Percentiles rank a stretch among this genome's conserved stretches.
These are phyloP conservation scores for Pyrrhosoma nymphula DNA, from an alignment of 2,888 invertebrate genomes.

Conservation along the genomic window DNA sequence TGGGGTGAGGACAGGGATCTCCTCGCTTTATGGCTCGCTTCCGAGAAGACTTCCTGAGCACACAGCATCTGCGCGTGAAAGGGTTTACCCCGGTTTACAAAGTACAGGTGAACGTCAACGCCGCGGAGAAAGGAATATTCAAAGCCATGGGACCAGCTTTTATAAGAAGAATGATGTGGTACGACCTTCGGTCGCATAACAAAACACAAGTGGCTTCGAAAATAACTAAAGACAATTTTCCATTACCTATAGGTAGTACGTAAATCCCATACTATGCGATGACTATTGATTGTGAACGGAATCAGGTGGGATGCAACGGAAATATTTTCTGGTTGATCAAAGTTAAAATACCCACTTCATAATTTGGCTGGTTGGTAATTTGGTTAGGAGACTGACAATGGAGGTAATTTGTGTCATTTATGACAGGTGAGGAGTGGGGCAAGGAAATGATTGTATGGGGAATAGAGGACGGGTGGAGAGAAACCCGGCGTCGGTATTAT, in stretches of 20 bases:
- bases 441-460: too few species aligned
- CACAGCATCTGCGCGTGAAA: background rate
- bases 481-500: too few species aligned
- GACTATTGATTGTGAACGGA: background rate
- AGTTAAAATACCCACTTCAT: too few species aligned
- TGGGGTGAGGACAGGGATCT: background rate
- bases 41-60: background rate
- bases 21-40: background rate
- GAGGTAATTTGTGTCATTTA: too few species aligned
- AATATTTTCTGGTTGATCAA: too few species aligned
- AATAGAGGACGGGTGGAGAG: too few species aligned
- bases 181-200: background rate
- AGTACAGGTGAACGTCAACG: background rate
- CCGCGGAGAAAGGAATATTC: too few species aligned
- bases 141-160: too few species aligned
- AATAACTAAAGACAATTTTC: background rate
- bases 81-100: background rate
- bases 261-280: background rate
- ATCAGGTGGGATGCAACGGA: too few species aligned
- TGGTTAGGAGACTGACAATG: too few species aligned
- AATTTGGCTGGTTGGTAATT: too few species aligned
- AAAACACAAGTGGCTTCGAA: background rate
- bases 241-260: background rate
- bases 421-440: too few species aligned
- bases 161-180: background rate